A percentile compares a stretch with the other conserved stretches of the same genome.
These are phyloP conservation scores for Drosophila nigromelanica DNA, from an alignment of 1,140 invertebrate species.

Conservation along the genomic window DNA sequence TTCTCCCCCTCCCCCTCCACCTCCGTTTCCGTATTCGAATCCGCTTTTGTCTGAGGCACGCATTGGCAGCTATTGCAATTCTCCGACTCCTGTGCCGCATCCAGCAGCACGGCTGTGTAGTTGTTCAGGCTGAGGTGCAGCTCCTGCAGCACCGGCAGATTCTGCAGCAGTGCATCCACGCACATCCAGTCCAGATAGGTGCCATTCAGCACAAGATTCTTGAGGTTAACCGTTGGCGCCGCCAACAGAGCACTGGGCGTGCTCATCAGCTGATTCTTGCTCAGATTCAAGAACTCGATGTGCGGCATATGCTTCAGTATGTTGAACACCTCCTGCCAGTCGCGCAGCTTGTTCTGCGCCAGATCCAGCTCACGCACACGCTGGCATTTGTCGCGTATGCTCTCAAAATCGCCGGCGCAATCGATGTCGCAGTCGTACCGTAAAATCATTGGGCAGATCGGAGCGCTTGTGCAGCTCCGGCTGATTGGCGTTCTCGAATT, in stretches of 20 bases:
- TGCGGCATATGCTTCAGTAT: conserved; percentile 94
- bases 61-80: conserved; percentile 29
- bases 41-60: conserved; percentile 43
- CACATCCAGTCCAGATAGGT: conserved; percentile 93
- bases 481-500: conserved; percentile 74
- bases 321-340: conserved; percentile 94
- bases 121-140: conserved; percentile 95
- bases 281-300: conserved; percentile 95
- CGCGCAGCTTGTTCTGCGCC: conserved; percentile 93
- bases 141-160: conserved; percentile 92
- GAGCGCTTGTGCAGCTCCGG: conserved; percentile 83
- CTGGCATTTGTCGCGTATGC: conserved; percentile 91
- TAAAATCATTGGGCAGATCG: conserved; percentile 77
- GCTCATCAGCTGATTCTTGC: conserved; percentile 92
- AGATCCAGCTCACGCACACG: conserved; percentile 95
- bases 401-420: conserved; percentile 91
- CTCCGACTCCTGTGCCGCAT: conserved; percentile 61
- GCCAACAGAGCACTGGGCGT: conserved; percentile 84
- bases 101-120: conserved; percentile 88
- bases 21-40: conserved; percentile 18
- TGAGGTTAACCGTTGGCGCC: conserved; percentile 87
- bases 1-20: conserved; percentile 34
- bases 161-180: conserved; percentile 90
- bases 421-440: conserved; percentile 92
- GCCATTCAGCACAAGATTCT: conserved; percentile 93